These are phyloP conservation scores for Oriolus oriolus DNA, from an alignment of 2,113 vertebrate species.

Conservation along the genomic window DNA sequence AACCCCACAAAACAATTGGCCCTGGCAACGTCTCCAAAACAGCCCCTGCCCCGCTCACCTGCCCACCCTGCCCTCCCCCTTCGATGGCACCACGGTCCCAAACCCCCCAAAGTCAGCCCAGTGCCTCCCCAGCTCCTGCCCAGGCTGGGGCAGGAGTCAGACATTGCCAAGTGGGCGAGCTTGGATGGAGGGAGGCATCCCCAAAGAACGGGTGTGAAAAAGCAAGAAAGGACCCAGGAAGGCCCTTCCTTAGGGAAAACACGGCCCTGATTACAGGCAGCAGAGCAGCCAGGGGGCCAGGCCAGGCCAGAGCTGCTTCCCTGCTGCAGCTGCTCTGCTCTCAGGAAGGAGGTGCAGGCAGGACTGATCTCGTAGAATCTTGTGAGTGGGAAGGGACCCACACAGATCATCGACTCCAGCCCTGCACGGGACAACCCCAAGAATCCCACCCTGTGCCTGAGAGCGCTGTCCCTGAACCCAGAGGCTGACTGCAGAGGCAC, in stretches of 20 bases:
- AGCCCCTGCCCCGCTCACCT: neutral
- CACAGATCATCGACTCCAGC: rapidly evolving
- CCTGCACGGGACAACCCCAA: neutral
- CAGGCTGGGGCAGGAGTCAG: neutral
- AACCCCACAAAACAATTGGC: conserved; percentile 23
- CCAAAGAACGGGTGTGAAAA: neutral
- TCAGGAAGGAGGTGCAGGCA: neutral
- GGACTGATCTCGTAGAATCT: neutral
- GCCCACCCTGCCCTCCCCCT: neutral
- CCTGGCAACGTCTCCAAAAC: conserved; percentile 38
- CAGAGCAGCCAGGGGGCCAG: neutral
- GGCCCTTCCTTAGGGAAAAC: neutral
- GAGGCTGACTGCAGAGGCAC: neutral
- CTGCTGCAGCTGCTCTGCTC: neutral
- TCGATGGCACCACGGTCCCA: rapidly evolving
- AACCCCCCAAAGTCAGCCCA: rapidly evolving
- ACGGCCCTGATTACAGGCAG: rapidly evolving
- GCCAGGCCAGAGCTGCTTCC: neutral
- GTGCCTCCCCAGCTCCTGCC: neutral
- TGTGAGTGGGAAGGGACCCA: neutral
- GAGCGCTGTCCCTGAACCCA: rapidly evolving
- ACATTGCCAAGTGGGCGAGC: rapidly evolving
- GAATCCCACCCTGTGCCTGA: neutral
- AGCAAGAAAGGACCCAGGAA: neutral
- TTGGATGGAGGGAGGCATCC: neutral